Evolutionary conservation across 2,888 invertebrate species (phyloP).

Genomic region (Noctuana brunneofusca): DNA sequence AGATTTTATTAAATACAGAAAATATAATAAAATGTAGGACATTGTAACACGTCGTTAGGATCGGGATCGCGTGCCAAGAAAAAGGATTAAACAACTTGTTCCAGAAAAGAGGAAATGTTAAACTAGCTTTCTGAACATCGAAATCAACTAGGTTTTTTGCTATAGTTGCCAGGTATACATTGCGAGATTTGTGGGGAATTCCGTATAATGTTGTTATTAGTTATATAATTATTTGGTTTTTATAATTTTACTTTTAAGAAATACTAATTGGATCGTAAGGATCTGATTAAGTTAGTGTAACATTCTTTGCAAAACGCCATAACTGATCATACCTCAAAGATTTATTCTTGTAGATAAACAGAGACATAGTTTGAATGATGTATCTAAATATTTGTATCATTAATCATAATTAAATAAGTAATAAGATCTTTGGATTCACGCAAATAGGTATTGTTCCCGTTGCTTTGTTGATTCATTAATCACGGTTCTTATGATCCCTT

Average conservation of each 20-base stretch:
- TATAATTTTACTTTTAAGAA: too few species aligned
- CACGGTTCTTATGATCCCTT: background rate
- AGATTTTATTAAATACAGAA: background rate
- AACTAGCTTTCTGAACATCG: background rate
- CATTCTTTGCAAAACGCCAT: too few species aligned
- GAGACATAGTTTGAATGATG: too few species aligned
- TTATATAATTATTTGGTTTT: too few species aligned
- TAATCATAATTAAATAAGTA: background rate
- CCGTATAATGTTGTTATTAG: too few species aligned
- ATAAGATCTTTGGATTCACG: background rate
- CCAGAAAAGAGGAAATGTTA: slow-evolving; percentile 6
- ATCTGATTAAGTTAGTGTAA: too few species aligned
- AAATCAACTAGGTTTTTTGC: slow-evolving; percentile 1
- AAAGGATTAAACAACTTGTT: slow-evolving; percentile 15
- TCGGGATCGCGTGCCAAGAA: slow-evolving; percentile 10
- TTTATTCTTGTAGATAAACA: too few species aligned
- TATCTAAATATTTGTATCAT: background rate
- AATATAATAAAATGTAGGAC: background rate
- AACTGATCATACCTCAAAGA: too few species aligned
- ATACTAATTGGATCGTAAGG: too few species aligned
- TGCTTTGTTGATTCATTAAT: slow-evolving; percentile 1
- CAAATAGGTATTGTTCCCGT: background rate
- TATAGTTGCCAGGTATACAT: background rate
- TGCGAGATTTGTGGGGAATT: too few species aligned
- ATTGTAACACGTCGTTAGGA: slow-evolving; percentile 4